Evolutionary conservation across 2,797 vertebrate species (phyloP).

Genomic region (Cirrhinus mrigala): DNA sequence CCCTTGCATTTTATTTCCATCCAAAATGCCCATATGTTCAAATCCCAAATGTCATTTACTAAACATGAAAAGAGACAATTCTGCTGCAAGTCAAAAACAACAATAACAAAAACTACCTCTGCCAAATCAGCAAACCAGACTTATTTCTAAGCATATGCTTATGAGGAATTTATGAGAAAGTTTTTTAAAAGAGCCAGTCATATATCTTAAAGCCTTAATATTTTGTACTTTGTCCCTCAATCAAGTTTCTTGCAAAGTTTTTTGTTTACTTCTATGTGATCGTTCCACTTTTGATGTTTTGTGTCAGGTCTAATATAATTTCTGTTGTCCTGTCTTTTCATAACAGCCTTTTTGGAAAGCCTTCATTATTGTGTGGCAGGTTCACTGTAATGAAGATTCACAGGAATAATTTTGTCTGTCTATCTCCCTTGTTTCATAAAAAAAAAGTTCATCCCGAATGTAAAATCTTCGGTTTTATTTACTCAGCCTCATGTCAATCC

Average conservation of each 20-base stretch:
- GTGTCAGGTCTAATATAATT: neutral
- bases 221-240: too few relatives aligned
- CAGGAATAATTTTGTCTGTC: neutral
- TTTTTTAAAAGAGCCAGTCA: neutral
- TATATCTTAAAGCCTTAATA: neutral
- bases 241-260: neutral
- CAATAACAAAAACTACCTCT: slow-evolving; percentile 3
- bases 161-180: neutral
- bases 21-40: slow-evolving; percentile 49
- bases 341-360: neutral
- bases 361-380: neutral
- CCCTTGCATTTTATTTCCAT: slow-evolving; percentile 24
- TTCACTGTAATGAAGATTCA: slow-evolving; percentile 2
- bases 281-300: neutral
- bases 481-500: neutral
- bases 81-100: slow-evolving; percentile 35
- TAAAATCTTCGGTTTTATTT: neutral
- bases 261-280: neutral
- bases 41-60: slow-evolving; percentile 53
- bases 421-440: neutral
- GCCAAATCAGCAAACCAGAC: slow-evolving; percentile 54
- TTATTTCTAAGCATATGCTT: slow-evolving; percentile 15
- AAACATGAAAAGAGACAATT: slow-evolving; percentile 56
- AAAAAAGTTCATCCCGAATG: neutral
- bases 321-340: neutral